Conservation (phyloP, 2,888 invertebrate species). For the Xestia c-nigrum region DNA sequence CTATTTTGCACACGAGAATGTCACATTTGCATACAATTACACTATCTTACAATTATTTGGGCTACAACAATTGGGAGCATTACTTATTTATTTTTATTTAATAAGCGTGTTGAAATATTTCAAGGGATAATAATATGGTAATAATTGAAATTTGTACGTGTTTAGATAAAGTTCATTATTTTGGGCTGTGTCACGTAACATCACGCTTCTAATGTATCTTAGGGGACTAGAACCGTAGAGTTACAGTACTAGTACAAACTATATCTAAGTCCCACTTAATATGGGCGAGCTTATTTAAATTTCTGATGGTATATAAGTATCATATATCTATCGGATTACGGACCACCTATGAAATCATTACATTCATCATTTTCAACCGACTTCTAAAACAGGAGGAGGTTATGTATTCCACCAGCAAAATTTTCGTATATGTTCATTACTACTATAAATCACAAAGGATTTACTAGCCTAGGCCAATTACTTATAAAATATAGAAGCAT, state of each 20-base stretch:
- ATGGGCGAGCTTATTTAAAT: not conserved
- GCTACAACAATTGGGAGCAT: constrained; percentile 14
- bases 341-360: not conserved
- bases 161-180: not conserved
- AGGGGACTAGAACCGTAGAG: not conserved
- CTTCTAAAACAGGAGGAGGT: too few relatives aligned
- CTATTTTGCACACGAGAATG: constrained; percentile 20
- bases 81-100: not conserved
- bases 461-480: not conserved
- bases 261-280: not conserved
- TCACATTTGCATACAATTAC: constrained; percentile 36
- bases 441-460: not conserved
- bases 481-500: not conserved
- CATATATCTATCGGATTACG: too few relatives aligned
- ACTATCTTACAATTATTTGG: constrained; percentile 23
- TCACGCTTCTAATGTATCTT: not conserved
- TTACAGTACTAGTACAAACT: not conserved
- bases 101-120: not conserved
- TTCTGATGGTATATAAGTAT: not conserved
- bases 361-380: not conserved
- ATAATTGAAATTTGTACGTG: not conserved
- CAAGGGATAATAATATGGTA: not conserved
- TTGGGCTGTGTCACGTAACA: not conserved
- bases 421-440: too few relatives aligned
- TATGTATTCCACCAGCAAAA: too few relatives aligned